A percentile compares a stretch with the other conserved stretches of the same genome.
phyloP scores from a whole-genome alignment of 2,113 vertebrate genomes.

The Hydropotes inermis region DNA sequence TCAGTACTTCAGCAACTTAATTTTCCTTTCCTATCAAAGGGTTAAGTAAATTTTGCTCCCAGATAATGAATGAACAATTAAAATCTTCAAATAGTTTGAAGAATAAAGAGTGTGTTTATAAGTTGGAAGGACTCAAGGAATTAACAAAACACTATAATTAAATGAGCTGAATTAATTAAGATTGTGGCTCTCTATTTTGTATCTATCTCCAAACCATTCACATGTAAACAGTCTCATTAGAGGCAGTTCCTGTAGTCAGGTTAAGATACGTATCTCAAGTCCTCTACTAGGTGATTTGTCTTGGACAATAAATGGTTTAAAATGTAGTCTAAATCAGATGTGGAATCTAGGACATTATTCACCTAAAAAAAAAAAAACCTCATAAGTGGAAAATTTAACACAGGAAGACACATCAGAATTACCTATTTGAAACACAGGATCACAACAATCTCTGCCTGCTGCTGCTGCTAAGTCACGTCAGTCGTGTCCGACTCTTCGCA shows the following conservation, averaged over 20 bases:
- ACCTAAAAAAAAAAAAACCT: neutral
- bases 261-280: neutral
- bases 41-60: neutral
- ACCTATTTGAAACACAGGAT: neutral
- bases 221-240: neutral
- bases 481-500: no score
- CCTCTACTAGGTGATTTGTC: neutral
- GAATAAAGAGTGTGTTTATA: neutral
- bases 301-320: neutral
- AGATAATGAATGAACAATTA: neutral
- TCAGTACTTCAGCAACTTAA: neutral
- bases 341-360: neutral
- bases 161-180: neutral
- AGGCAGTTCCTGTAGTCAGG: neutral
- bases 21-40: slow-evolving; percentile 8
- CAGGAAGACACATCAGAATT: neutral
- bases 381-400: neutral
- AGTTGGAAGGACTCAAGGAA: neutral
- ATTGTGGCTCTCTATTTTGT: neutral
- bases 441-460: neutral
- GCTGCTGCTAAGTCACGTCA: no score
- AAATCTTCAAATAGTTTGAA: slow-evolving; percentile 33
- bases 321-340: neutral
- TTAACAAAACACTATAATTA: neutral
- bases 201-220: neutral